phyloP scores from a whole-genome alignment of 2,888 invertebrate species.

The Lysandra bellargus region DNA sequence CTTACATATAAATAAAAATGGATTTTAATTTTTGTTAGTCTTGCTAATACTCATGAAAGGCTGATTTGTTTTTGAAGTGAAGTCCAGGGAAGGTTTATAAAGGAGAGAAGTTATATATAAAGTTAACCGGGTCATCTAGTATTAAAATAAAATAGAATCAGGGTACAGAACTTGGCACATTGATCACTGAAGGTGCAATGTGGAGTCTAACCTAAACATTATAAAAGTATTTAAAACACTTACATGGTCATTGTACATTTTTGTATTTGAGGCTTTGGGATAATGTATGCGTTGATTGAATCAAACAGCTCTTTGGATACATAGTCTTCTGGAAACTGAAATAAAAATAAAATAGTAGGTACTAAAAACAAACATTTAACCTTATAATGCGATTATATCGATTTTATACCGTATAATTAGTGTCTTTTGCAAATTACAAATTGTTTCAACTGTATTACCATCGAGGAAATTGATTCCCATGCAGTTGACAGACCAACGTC shows the following conservation, averaged over 20 bases:
- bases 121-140: too few relatives aligned
- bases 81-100: too few relatives aligned
- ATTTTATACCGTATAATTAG: not conserved
- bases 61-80: too few relatives aligned
- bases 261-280: constrained; percentile 95
- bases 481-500: too few relatives aligned
- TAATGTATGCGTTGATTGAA: constrained; percentile 95
- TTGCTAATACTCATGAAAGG: too few relatives aligned
- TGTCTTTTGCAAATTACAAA: not conserved
- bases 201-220: constrained; percentile 29
- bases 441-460: not conserved
- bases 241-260: constrained; percentile 94
- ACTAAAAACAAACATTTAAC: constrained; percentile 12
- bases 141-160: not conserved
- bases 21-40: too few relatives aligned
- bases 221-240: constrained; percentile 55
- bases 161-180: not conserved
- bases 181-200: not conserved
- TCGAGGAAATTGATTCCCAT: too few relatives aligned
- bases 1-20: too few relatives aligned
- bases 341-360: constrained; percentile 39
- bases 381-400: too few relatives aligned
- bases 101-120: too few relatives aligned
- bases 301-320: constrained; percentile 96
- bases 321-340: constrained; percentile 92